phyloP scores from a whole-genome alignment of 2,888 invertebrate species.

The Mellilla xanthometata region DNA sequence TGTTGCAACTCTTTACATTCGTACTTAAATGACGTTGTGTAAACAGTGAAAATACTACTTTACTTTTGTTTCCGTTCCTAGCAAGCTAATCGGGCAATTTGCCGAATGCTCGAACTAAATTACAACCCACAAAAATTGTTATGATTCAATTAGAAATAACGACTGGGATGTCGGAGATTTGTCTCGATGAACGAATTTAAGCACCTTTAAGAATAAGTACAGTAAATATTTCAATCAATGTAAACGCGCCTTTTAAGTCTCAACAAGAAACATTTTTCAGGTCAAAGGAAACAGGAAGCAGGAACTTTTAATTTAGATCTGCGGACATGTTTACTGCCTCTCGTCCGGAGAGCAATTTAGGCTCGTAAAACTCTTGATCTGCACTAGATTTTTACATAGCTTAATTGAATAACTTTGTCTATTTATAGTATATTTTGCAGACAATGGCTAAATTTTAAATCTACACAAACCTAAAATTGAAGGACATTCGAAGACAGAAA shows the following conservation, averaged over 20 bases:
- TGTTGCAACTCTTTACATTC: slow-evolving; percentile 9
- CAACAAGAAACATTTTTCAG: slow-evolving; percentile 2
- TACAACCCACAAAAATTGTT: slow-evolving; percentile 27
- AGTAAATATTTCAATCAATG: slow-evolving; percentile 1
- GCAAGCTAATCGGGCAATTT: slow-evolving; percentile 36
- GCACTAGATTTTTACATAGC: too few species aligned
- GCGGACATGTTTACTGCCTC: slow-evolving; percentile 14
- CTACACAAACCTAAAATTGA: too few species aligned
- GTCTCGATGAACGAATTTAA: slow-evolving; percentile 17
- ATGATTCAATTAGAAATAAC: slow-evolving; percentile 29
- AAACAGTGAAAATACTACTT: slow-evolving; percentile 17
- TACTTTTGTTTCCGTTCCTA: slow-evolving; percentile 40
- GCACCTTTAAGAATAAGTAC: slow-evolving; percentile 1
- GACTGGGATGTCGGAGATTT: slow-evolving; percentile 29
- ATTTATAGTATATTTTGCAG: too few species aligned
- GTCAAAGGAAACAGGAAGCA: slow-evolving; percentile 8
- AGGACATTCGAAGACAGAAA: too few species aligned
- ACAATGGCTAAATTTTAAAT: too few species aligned
- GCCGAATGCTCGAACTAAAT: slow-evolving; percentile 33
- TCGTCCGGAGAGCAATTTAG: slow-evolving; percentile 18
- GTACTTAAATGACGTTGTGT: slow-evolving; percentile 2
- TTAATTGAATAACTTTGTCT: too few species aligned
- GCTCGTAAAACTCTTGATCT: slow-evolving; percentile 7
- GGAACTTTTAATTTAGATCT: slow-evolving; percentile 19
- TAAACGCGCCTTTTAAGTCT: background rate